Evolutionary conservation across 2,113 vertebrate species (phyloP), one percentile per base, ranked within the genome.

Genomic region (Cavia aperea): DNA sequence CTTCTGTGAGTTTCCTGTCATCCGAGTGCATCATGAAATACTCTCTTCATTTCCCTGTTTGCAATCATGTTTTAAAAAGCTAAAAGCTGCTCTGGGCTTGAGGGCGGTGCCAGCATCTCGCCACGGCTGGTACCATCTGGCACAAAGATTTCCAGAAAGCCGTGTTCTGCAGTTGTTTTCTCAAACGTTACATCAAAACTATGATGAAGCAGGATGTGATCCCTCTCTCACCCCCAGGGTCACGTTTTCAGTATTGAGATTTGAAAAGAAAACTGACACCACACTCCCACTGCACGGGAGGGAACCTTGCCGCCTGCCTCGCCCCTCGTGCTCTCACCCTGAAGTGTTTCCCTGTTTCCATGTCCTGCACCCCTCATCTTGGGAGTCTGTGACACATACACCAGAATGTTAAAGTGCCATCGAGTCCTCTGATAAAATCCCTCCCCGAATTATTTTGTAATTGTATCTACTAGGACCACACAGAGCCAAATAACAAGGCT

Each of bases 151-250:
- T 84, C 66, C n/a, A 46, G 68, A 70, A 65, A 82, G 49, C 23
- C 12, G 9, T 12, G 2, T 62, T 58, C 33, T 29, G 4, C 70
- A 81, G 60, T n/a, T 92, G 49, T 91, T 95, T 93, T 95, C 81
- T 88, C 29, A 86, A 94, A 46, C 2, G 26, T 18, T 63, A 70
- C 66, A 39, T 58, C 54, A 39, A 23, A 72, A 29, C 62, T 26
- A 75, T 24, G 77, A 24, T 46, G 88, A 68, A 63, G 92, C 94
- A 92, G 93, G 93, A 94, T 93, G 73, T 86, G 94, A 93, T 88
- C 92, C 93, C 84, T 83, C 68, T 49, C 78, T 81, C 54, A 15
- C 72, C 23, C 10, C 73, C 95, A 54, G 21, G 19, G 92, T 54
- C 91, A 26, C 63, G 36, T 86, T 89, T 90, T 70, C 93, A 92